Conservation (phyloP, 2,113 vertebrate species). For the Ptilorrhoa leucosticta region DNA sequence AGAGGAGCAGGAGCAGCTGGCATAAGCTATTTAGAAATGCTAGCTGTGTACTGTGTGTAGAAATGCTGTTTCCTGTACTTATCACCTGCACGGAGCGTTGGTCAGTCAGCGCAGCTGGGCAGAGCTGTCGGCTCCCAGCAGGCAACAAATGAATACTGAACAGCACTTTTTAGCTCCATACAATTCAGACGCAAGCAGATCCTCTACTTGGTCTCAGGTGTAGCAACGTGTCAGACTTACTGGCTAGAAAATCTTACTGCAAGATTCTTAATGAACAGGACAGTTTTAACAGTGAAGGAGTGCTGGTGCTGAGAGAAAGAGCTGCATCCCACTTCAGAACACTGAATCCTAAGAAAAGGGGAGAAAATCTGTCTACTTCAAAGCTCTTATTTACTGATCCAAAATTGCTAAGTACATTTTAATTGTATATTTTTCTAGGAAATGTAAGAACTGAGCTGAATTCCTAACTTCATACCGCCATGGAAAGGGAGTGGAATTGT, state of each 20-base stretch:
- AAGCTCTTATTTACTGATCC: not conserved
- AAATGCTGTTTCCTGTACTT: not conserved
- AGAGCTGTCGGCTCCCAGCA: not conserved
- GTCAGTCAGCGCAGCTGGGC: accelerated
- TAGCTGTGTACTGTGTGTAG: accelerated
- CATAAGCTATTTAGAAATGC: not conserved
- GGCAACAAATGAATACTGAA: not conserved
- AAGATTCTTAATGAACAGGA: not conserved
- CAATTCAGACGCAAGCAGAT: not conserved
- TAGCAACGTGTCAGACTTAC: not conserved
- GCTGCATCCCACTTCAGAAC: not conserved
- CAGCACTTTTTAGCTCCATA: not conserved
- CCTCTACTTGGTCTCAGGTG: accelerated
- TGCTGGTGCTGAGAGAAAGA: not conserved
- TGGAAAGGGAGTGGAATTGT: not conserved
- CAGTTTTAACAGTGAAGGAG: not conserved
- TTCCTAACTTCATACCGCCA: not conserved
- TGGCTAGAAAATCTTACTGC: not conserved
- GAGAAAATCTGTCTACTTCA: not conserved
- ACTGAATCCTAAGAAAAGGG: not conserved
- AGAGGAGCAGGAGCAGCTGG: not conserved
- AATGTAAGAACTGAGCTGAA: not conserved
- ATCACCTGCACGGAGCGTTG: accelerated
- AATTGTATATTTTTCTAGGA: not conserved
- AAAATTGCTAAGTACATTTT: not conserved